Evolutionary conservation across 2,888 invertebrate species (phyloP), one percentile per base, ranked within the genome.

Genomic region (Drosophila melanosoma): DNA sequence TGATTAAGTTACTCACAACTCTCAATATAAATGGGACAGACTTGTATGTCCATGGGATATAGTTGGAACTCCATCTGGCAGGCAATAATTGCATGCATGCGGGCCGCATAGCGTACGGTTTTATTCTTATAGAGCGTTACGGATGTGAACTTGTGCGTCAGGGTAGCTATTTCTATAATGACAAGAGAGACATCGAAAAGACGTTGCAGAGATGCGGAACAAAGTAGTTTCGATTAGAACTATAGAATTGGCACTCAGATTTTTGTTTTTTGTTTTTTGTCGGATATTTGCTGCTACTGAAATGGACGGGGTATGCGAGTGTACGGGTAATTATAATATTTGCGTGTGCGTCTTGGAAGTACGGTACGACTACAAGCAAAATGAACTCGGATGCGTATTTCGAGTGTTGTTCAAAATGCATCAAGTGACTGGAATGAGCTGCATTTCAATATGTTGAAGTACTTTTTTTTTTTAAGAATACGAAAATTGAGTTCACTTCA

Each of bases 1-100:
- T 1, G 0, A 11, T 1, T 15, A 4, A 17, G n/a, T 11, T 29
- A 95, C 97, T 96, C 92, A 97, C 97, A 97, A 91, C 97, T 97
- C 93, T 97, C 97, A 75, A 97, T 96, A 85, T 96, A 96, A 89
- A 97, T 96, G 12, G 97, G 96, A 90, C 97, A 97, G 40, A 96
- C 95, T 94, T 97, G 97, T 85, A 97, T 96, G 91, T 97, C 97
- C 96, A 97, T 96, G 32, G 97, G 97, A 91, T 97, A 97, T 60
- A 96, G 95, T 91, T 96, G 96, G 91, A 97, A 97, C 91, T 97
- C 96, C 96, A 97, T 97, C 93, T 97, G 96, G 91, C 97, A 97
- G 70, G 97, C 97, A 62, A 97, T 96, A 82, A 97, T 96, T 0
- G 97, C 96, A 90, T 97, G 96, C 96, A 97, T 96, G 76, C 97